Base-by-base conservation (phyloP, 2,113 vertebrate genomes). In the Rynchops niger region DNA sequence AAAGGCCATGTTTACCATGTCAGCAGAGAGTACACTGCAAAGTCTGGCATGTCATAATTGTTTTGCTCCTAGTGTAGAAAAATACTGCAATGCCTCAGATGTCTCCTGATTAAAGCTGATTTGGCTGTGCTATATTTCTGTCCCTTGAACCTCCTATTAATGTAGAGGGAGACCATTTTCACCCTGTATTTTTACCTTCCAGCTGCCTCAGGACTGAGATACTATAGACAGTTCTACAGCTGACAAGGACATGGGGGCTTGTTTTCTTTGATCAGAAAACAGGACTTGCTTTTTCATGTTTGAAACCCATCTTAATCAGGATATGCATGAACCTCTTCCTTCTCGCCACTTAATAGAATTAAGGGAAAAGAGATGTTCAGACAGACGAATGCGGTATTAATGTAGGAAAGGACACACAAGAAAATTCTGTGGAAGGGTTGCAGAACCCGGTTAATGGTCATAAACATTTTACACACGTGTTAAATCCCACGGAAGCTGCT, bases 1-100 rank as follows among this genome's bases (percentile, higher is more conserved):
- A 94, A 96, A 88, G 87, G 91, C 89, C 84, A 59, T 40, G 74
- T 72, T 95, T 90, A 79, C 71, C 5, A 2, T 79, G 47, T 93
- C 72, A 86, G 80, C 55, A 52, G 62, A 88, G 59, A 62, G 20
- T 32, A 49, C 29, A 2, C 43, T 92, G 74, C 42, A 27, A 47
- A 53, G 23, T 40, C 63, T 91, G 80, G 43, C 25, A 17, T 84
- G 58, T 27, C 52, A 9, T 67, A 50, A 67, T 93, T 90, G 56
- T 59, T 82, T 91, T 82, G 38, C 49, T 96, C 42, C 42, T 45
- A 59, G 45, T 29, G 18, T 50, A 86, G 38, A 50, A 66, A 93
- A 83, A 61, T 50, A 56, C 27, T 56, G 77, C 47, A 63, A 0
- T 84, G 65, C 36, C 58, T 85, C 29, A 23, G 47, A 47, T 77